Percentiles rank a stretch among this genome's conserved stretches.
These are phyloP conservation scores for Phataginus tetradactyla DNA, from an alignment of 2,797 vertebrate species.

Conservation along the genomic window DNA sequence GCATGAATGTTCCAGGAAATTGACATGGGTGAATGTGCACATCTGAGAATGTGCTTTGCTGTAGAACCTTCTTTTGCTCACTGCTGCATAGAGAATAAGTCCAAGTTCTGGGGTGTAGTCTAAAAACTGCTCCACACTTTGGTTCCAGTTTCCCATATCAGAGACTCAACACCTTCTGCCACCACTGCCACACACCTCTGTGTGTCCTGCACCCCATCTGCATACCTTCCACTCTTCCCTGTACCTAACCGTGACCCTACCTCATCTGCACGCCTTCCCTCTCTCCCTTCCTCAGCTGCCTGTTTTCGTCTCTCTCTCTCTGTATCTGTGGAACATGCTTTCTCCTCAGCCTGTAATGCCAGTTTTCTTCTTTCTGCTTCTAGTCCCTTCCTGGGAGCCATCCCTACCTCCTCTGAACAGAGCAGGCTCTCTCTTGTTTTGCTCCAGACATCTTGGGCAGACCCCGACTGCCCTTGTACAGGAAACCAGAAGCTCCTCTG, in stretches of 20 bases:
- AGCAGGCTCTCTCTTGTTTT: not conserved
- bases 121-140: not conserved
- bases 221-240: not conserved
- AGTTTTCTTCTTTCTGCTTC: not conserved
- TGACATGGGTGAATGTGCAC: fast-evolving
- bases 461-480: not conserved
- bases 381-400: not conserved
- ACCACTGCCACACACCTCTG: not conserved
- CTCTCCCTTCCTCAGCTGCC: no score
- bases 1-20: not conserved
- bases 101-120: not conserved
- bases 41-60: not conserved
- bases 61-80: not conserved
- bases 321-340: not conserved
- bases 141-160: not conserved
- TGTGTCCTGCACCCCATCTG: fast-evolving
- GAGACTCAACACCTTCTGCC: not conserved
- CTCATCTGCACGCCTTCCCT: not conserved
- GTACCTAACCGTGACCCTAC: no score
- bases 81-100: not conserved
- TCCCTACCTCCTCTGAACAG: not conserved
- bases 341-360: not conserved
- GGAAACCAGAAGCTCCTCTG: not conserved
- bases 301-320: not conserved
- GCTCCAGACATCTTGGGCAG: not conserved